Conservation (phyloP, 1,140 invertebrate species). For the Caligus rogercresseyi region DNA sequence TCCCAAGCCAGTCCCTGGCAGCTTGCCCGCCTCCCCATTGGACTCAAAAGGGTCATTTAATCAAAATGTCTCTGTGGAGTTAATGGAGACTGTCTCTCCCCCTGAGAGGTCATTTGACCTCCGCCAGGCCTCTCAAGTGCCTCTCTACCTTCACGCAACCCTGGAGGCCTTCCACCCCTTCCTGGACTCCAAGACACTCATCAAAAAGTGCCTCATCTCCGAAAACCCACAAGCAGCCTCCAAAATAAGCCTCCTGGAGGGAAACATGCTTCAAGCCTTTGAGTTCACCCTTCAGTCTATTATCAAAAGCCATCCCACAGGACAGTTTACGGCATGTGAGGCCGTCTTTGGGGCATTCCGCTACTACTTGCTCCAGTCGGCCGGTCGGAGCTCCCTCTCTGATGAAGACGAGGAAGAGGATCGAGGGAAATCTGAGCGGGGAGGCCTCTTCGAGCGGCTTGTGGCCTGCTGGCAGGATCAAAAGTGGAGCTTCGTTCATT, state of each 20-base stretch:
- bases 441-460: constrained; percentile 2
- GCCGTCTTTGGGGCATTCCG: background rate
- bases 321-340: background rate
- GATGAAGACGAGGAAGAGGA: background rate
- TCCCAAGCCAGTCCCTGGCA: constrained; percentile 33
- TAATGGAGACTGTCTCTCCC: background rate
- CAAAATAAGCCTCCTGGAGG: constrained; percentile 32
- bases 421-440: background rate
- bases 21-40: constrained; percentile 36
- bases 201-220: constrained; percentile 28
- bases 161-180: background rate
- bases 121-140: background rate
- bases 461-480: constrained; percentile 16
- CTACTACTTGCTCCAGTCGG: background rate
- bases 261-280: constrained; percentile 30
- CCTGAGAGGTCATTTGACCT: background rate
- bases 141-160: constrained; percentile 12
- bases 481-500: constrained; percentile 16
- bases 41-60: constrained; percentile 22
- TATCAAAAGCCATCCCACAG: constrained; percentile 23
- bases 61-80: background rate
- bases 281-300: constrained; percentile 32
- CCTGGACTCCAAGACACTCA: constrained; percentile 11
- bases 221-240: constrained; percentile 34
- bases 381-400: background rate